Conservation (phyloP, 2,888 invertebrate genomes). For the Elegia similella region DNA sequence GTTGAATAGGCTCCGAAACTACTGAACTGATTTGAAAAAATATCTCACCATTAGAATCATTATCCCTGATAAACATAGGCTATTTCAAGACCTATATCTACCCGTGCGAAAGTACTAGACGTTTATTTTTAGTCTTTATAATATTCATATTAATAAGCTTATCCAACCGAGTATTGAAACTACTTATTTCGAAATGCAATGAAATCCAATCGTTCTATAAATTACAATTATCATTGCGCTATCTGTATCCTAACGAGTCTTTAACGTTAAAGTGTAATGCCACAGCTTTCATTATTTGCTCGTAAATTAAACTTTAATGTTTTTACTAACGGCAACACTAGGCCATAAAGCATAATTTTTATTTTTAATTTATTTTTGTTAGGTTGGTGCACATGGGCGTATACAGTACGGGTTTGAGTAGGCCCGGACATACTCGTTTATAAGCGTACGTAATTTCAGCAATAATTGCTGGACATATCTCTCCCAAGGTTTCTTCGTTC, state of each 20-base stretch:
- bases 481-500: no score
- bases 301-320: background rate
- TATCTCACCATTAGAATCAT: no score
- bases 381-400: no score
- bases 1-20: no score
- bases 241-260: background rate
- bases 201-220: background rate
- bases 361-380: conserved; percentile 1
- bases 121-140: background rate
- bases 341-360: conserved; percentile 1
- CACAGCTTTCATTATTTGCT: background rate
- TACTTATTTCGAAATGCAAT: background rate
- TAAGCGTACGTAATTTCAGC: no score
- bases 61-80: no score
- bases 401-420: no score
- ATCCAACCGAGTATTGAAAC: background rate
- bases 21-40: no score
- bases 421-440: no score
- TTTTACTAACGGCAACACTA: conserved; percentile 3
- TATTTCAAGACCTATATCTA: no score
- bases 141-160: background rate
- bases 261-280: background rate
- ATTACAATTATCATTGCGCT: background rate
- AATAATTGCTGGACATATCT: no score
- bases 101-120: no score